Conservation (phyloP, 2,797 vertebrate species). For the Spinus pinus region DNA sequence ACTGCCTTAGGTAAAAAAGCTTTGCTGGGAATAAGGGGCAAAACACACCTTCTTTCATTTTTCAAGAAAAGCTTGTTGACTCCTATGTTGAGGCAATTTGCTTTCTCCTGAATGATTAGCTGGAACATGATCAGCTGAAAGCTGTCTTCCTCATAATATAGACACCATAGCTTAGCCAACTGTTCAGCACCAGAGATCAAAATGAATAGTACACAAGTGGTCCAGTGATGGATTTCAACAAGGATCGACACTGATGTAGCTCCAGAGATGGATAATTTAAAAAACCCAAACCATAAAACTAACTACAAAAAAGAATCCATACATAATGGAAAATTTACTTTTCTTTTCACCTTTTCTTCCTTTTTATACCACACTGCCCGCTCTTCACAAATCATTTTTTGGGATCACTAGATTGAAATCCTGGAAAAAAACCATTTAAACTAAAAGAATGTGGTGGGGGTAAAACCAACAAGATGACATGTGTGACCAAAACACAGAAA, state of each 20-base stretch:
- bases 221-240: background rate
- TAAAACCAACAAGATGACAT: background rate
- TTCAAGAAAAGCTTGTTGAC: background rate
- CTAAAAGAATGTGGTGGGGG: background rate
- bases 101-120: background rate
- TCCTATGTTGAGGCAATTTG: background rate
- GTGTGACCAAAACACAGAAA: background rate
- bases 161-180: background rate
- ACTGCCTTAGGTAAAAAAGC: background rate
- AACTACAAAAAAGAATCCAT: background rate
- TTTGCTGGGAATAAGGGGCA: background rate
- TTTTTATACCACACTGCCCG: background rate
- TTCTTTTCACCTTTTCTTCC: background rate
- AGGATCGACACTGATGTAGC: fast-evolving
- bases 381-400: background rate
- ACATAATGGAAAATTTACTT: background rate
- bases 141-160: background rate
- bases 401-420: background rate
- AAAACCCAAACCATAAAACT: background rate
- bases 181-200: background rate
- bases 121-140: background rate
- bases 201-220: background rate
- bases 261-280: background rate
- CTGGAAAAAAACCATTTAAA: background rate
- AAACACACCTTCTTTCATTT: background rate